Evolutionary conservation across 2,113 vertebrate genomes (phyloP), one percentile per base, ranked within the genome.

Genomic region (Amia ocellicauda): DNA sequence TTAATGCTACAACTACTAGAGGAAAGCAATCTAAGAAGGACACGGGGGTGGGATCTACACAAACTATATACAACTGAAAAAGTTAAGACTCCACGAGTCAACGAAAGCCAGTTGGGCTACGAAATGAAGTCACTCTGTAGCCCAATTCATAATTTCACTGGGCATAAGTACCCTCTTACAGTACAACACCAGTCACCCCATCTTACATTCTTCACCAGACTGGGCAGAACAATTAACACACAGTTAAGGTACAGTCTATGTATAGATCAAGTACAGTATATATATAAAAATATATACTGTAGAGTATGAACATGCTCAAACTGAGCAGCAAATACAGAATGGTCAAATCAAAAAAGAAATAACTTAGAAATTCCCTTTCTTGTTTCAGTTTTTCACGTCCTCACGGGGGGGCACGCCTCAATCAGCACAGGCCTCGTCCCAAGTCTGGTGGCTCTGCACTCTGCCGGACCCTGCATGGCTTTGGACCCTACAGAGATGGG

Each of bases 281-380:
- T n/a, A 59, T 10, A 36, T 36, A 36, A 36, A 10, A 10, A 36
- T 62, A 72, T 47, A 62, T 43, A 60, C 54, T 57, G 14, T 60
- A 67, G 62, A 61, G 63, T 56, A 64, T 61, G 61, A 36, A 24
- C 53, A 27, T 58, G 69, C 74, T 72, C 67, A 54, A 72, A 74
- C 54, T 31, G 69, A 76, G 68, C 74, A 54, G 43, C 62, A 67
- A 60, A 74, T 60, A 66, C 45, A 64, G 50, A 64, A 50, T 47
- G 63, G 58, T 40, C 67, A 62, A 45, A 59, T 64, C 62, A 66
- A 68, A 67, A 62, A 75, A 74, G 66, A 71, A 79, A 72, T 73
- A 74, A 76, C 60, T 75, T 78, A 76, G 60, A 60, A 27, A n/a
- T 67, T 69, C 56, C 45, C 61, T 69, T 52, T 65, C n/a, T n/a